A percentile compares a stretch with the other conserved stretches of the same genome.
Conservation (phyloP, 2,113 vertebrate species). For the Aphyosemion australe region DNA sequence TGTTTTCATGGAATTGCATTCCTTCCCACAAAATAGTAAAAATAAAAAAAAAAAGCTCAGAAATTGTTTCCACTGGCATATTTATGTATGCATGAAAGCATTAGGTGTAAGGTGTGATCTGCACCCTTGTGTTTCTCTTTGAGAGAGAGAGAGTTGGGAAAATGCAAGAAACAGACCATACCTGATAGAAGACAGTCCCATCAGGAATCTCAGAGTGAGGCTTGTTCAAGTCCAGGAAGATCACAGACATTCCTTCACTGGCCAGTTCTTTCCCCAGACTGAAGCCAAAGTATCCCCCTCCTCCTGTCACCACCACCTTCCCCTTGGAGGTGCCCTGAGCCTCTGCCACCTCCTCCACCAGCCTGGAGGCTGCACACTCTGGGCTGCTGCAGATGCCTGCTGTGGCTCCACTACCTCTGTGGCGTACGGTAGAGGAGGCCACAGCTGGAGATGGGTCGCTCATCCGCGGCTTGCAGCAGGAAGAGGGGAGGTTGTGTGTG, state of each 20-base stretch:
- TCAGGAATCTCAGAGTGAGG: conserved; percentile 81
- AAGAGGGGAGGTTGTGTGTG: conserved; percentile 19
- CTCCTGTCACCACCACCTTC: conserved; percentile 89
- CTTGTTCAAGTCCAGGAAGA: conserved; percentile 84
- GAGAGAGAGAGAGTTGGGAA: too few species aligned
- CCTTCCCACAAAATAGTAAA: too few species aligned
- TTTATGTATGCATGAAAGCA: too few species aligned
- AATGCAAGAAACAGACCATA: conserved; percentile 38
- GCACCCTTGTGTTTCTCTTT: too few species aligned
- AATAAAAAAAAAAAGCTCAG: too few species aligned
- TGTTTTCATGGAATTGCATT: too few species aligned
- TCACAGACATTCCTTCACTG: conserved; percentile 78
- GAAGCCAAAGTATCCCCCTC: conserved; percentile 91
- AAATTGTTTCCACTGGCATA: too few species aligned
- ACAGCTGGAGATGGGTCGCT: conserved; percentile 23
- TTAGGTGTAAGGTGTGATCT: too few species aligned
- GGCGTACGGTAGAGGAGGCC: conserved; percentile 32
- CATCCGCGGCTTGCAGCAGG: conserved; percentile 47
- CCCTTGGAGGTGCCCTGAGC: conserved; percentile 22
- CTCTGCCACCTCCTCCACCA: conserved; percentile 21
- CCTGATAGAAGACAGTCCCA: conserved; percentile 84
- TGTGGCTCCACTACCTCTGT: conserved; percentile 54
- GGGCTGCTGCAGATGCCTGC: conserved; percentile 48
- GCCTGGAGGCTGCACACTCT: conserved; percentile 42
- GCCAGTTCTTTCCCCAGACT: conserved; percentile 84